Base-by-base conservation (phyloP, 2,113 vertebrate genomes). In the Ardeotis arabs region DNA sequence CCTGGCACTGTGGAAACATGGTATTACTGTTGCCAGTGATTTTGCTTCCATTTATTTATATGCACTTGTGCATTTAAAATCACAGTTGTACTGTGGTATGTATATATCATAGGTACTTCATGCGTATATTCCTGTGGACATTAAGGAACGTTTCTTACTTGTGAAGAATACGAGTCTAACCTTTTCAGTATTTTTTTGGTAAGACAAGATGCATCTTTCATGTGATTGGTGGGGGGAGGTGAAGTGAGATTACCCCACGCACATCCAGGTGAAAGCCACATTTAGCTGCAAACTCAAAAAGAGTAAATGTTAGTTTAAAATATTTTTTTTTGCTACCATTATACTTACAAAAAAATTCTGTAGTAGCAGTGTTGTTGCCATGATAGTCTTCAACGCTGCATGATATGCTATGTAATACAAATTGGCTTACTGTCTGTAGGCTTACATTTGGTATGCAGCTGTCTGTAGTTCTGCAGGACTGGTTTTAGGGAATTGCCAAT, bases 321-420 rank as follows among this genome's bases (percentile, higher is more conserved):
- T 29, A 6, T 2, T 10, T 52, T 55, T 55, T 58, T 72, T 67
- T 76, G 16, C 41, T 88, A n/a, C 15, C 0, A 0, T 72, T 81
- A 29, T 6, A 4, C 33, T 93, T 52, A 24, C 12, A 73, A 73
- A 44, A 56, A 4, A 18, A 7, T 24, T 66, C 31, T 27, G 8
- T 44, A 67, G 14, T 63, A 84, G 58, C 23, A 58, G 3, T 53
- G 25, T 33, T 89, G 39, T 69, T 86, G 55, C 37, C 3, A 1
- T 52, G 25, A 49, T 58, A n/a, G 50, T 45, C 28, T 69, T 56
- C 35, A 75, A 11, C 3, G 5, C 15, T 80, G 58, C 47, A 28
- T 19, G 39, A 28, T 59, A 21, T 10, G 31, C 67, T 56, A 3
- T 19, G 9, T 44, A 53, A 45, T 29, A 25, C 41, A 45, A 72